Percentiles rank a stretch among this genome's conserved stretches.
phyloP scores from a whole-genome alignment of 2,888 invertebrate species.

The Aradus depressus region DNA sequence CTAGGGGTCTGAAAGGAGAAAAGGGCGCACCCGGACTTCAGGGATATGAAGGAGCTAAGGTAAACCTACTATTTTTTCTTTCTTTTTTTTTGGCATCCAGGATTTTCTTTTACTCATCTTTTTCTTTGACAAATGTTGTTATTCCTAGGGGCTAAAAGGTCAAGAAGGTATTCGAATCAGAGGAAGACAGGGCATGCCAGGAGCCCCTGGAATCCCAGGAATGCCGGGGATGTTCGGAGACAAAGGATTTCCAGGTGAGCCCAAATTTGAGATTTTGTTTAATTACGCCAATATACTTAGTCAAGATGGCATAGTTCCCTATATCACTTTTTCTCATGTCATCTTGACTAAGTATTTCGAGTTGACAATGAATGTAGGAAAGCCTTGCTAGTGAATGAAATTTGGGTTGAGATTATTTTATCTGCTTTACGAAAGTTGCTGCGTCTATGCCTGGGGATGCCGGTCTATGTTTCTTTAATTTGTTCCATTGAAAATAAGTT shows the following conservation, averaged over 20 bases:
- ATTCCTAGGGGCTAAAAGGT: constrained; percentile 52
- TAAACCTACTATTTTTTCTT: constrained; percentile 33
- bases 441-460: too few species aligned
- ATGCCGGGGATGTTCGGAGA: constrained; percentile 47
- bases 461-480: too few species aligned
- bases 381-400: too few species aligned
- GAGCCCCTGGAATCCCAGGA: constrained; percentile 44
- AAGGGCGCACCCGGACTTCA: constrained; percentile 56
- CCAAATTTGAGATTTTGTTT: too few species aligned
- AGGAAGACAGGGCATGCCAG: constrained; percentile 45
- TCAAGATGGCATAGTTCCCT: too few species aligned
- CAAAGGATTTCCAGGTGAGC: constrained; percentile 43
- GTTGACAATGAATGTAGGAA: too few species aligned
- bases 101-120: background rate
- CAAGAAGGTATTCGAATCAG: constrained; percentile 59
- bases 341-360: too few species aligned
- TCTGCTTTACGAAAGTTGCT: too few species aligned
- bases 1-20: constrained; percentile 49
- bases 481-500: too few species aligned
- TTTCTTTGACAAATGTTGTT: background rate
- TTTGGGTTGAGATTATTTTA: too few species aligned
- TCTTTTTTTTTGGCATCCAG: background rate
- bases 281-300: too few species aligned
- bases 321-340: background rate
- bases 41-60: constrained; percentile 51